These are phyloP conservation scores for Sinocyclocheilus grahami DNA, from an alignment of 2,113 vertebrate genomes.

Conservation along the genomic window DNA sequence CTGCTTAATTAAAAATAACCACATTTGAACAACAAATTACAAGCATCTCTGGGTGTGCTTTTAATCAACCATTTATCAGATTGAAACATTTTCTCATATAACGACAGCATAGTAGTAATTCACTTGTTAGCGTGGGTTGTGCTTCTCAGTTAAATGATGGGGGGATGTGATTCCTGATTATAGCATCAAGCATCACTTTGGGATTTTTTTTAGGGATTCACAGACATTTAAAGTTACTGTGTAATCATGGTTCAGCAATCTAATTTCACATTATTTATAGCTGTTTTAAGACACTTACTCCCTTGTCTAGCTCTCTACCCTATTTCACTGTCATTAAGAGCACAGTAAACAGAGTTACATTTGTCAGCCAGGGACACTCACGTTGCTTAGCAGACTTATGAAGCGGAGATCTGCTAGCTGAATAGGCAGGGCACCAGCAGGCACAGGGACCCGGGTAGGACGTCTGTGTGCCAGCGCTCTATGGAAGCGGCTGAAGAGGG, in stretches of 20 bases:
- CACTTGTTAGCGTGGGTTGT: background rate
- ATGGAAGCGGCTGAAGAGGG: background rate
- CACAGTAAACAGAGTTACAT: background rate
- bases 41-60: slow-evolving; percentile 8
- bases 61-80: slow-evolving; percentile 4
- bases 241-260: slow-evolving; percentile 10
- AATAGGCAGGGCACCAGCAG: background rate
- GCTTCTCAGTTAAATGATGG: background rate
- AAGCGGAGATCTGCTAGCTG: background rate
- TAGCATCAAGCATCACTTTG: background rate
- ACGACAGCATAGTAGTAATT: slow-evolving; percentile 5
- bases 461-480: background rate
- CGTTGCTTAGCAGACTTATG: background rate
- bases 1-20: slow-evolving; percentile 4
- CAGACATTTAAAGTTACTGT: background rate
- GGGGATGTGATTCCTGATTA: slow-evolving; percentile 8
- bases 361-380: background rate
- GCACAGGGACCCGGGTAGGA: background rate
- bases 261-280: slow-evolving; percentile 17
- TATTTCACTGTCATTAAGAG: slow-evolving; percentile 16
- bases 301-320: background rate
- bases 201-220: background rate
- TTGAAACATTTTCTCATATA: background rate
- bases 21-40: slow-evolving; percentile 11
- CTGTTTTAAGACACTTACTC: background rate